Conservation (phyloP, 2,888 invertebrate species). For the Blastobasis lacticolella region DNA sequence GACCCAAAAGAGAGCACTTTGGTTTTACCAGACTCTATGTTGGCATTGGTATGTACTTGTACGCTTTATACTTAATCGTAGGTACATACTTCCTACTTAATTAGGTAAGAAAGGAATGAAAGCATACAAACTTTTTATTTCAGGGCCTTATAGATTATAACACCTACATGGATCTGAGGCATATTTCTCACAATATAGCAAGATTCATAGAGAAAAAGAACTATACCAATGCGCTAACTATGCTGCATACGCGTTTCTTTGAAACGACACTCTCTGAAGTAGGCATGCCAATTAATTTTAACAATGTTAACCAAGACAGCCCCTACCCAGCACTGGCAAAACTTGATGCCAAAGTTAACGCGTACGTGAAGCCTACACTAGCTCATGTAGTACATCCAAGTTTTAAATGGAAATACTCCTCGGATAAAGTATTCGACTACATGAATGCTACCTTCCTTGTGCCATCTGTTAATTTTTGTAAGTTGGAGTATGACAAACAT, state of each 20-base stretch:
- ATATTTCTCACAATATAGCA: slow-evolving; percentile 32
- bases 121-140: slow-evolving; percentile 12
- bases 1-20: slow-evolving; percentile 53
- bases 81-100: too few species aligned
- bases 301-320: slow-evolving; percentile 45
- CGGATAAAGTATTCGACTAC: slow-evolving; percentile 33
- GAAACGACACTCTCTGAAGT: slow-evolving; percentile 30
- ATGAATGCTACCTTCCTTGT: slow-evolving; percentile 43
- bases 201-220: slow-evolving; percentile 35
- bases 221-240: slow-evolving; percentile 25
- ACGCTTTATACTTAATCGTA: too few species aligned
- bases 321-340: slow-evolving; percentile 37
- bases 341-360: slow-evolving; percentile 38
- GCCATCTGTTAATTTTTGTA: slow-evolving; percentile 53
- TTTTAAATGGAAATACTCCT: slow-evolving; percentile 42
- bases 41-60: slow-evolving; percentile 36
- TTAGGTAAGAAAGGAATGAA: too few species aligned
- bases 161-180: slow-evolving; percentile 32
- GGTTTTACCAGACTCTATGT: slow-evolving; percentile 45
- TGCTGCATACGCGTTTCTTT: slow-evolving; percentile 20
- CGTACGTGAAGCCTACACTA: slow-evolving; percentile 49
- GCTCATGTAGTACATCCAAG: slow-evolving; percentile 42
- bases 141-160: slow-evolving; percentile 51
- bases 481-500: slow-evolving; percentile 19
- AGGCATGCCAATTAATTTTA: slow-evolving; percentile 42